Percentiles rank a stretch among this genome's conserved stretches.
Evolutionary conservation across 2,888 invertebrate genomes (phyloP).

Genomic region (Pyrrhosoma nymphula): DNA sequence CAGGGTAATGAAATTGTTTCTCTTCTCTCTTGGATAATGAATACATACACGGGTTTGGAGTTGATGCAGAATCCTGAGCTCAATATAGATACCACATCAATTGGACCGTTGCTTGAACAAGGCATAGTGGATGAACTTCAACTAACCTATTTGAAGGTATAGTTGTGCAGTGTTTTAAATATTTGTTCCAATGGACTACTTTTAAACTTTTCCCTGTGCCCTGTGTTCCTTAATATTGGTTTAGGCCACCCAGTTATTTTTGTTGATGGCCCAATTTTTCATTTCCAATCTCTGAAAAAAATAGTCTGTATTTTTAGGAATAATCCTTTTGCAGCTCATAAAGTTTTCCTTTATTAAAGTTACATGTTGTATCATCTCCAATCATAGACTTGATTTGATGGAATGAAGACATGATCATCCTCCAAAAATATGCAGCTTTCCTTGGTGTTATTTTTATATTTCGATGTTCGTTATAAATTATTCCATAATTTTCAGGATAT

Average conservation of each 20-base stretch:
- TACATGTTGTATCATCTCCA: too few species aligned
- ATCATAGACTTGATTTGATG: too few species aligned
- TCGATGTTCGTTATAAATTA: too few species aligned
- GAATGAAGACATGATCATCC: too few species aligned
- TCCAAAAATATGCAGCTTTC: too few species aligned
- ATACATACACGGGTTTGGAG: constrained; percentile 93
- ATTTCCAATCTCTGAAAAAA: too few species aligned
- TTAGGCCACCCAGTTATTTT: background rate
- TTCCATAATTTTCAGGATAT: too few species aligned
- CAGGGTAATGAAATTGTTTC: constrained; percentile 99
- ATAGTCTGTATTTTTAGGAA: too few species aligned
- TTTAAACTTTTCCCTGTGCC: background rate
- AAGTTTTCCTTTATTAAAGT: too few species aligned
- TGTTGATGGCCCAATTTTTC: too few species aligned
- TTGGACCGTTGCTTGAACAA: constrained; percentile 88
- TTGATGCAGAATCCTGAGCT: constrained; percentile 93
- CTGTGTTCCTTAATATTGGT: background rate
- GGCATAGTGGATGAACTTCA: constrained; percentile 88
- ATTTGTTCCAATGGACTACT: background rate
- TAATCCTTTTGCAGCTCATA: too few species aligned
- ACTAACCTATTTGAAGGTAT: constrained; percentile 88
- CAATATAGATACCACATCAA: constrained; percentile 84
- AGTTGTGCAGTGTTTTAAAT: background rate
- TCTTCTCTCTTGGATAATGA: constrained; percentile 94
- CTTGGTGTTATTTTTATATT: too few species aligned